These are phyloP conservation scores for Lapara coniferarum DNA, from an alignment of 2,888 invertebrate species.

Conservation along the genomic window DNA sequence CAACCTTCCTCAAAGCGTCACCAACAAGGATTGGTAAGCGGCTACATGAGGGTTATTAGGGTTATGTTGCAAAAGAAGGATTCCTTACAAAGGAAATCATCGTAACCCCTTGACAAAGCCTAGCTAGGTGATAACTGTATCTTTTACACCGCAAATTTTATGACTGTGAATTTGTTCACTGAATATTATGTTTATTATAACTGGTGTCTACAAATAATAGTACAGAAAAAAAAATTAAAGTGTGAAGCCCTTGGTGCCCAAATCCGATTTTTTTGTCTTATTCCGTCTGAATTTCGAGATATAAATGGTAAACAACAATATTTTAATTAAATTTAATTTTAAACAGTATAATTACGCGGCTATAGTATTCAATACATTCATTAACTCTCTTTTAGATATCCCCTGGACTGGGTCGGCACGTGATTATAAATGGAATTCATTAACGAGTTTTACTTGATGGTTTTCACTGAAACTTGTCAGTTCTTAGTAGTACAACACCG, in stretches of 20 bases:
- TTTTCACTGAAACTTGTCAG: not conserved
- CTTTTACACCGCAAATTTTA: too few species aligned
- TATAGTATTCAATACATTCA: not conserved
- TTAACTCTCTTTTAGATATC: not conserved
- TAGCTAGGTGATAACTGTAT: too few species aligned
- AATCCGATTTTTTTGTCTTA: too few species aligned
- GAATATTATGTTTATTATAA: too few species aligned
- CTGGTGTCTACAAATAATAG: too few species aligned
- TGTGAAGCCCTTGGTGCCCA: too few species aligned
- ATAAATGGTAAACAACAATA: not conserved
- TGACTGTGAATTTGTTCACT: too few species aligned
- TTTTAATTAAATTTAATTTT: not conserved
- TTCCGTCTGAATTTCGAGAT: too few species aligned
- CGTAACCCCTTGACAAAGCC: too few species aligned
- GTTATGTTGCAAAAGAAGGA: too few species aligned
- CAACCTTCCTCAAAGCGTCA: slow-evolving; percentile 85
- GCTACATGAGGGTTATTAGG: not conserved
- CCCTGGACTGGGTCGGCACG: not conserved
- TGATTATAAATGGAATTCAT: slow-evolving; percentile 1
- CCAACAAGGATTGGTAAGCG: slow-evolving; percentile 90
- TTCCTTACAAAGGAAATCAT: too few species aligned
- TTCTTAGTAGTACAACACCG: not conserved
- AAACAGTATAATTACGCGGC: not conserved
- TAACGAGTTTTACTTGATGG: not conserved
- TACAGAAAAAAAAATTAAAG: too few species aligned